Conservation (phyloP, 2,113 vertebrate genomes). For the Bos taurus region DNA sequence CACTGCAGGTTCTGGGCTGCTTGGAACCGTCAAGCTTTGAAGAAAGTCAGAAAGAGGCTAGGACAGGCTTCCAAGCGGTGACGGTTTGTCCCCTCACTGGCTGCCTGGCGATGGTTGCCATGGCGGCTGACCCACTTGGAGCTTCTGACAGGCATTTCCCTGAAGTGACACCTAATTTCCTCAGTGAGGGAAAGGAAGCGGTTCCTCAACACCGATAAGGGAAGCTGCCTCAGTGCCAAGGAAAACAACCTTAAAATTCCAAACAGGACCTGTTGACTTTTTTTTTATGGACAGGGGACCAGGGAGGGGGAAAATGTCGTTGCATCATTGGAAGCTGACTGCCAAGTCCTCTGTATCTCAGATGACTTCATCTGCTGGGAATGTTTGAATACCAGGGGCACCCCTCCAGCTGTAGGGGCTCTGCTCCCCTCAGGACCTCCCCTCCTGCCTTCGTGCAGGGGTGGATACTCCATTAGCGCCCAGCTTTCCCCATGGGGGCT, state of each 20-base stretch:
- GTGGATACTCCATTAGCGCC: not conserved
- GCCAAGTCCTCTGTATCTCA: conserved; percentile 6
- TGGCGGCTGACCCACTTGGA: conserved; percentile 58
- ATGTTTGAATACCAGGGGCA: conserved; percentile 51
- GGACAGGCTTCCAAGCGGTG: conserved; percentile 5
- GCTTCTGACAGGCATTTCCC: conserved; percentile 45
- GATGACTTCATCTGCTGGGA: conserved; percentile 64
- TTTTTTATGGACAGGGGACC: not conserved
- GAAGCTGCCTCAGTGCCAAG: conserved; percentile 2
- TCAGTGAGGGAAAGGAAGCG: not conserved
- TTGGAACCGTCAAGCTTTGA: conserved; percentile 51
- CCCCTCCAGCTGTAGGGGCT: conserved; percentile 39
- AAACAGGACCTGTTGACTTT: conserved; percentile 27
- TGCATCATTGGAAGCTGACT: conserved; percentile 25
- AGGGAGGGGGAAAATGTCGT: not conserved
- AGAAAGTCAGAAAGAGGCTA: conserved; percentile 43
- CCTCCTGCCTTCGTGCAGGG: conserved; percentile 10
- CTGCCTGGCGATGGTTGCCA: not conserved
- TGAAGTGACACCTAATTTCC: conserved; percentile 24
- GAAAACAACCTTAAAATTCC: conserved; percentile 26
- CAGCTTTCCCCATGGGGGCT: conserved; percentile 9
- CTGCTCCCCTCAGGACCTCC: conserved; percentile 31
- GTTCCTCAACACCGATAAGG: conserved; percentile 12
- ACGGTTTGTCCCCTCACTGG: not conserved
- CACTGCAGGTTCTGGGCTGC: conserved; percentile 42